Percentiles rank a stretch among this genome's conserved stretches.
Evolutionary conservation across 64 coral and sea anemone genomes (phyloP).

Genomic region (Montipora capricornis): DNA sequence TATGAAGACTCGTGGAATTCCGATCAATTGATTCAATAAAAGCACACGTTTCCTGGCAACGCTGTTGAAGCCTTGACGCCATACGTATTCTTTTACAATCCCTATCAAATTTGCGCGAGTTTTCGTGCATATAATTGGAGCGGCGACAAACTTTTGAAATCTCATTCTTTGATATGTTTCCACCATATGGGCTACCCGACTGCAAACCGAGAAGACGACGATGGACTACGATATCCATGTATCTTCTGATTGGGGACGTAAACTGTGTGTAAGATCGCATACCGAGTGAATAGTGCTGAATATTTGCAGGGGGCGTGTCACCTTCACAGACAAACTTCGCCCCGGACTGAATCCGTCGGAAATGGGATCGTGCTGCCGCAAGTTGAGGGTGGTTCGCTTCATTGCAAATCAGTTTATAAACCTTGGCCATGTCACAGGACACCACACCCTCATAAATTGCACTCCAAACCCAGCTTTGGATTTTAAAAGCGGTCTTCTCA

Average conservation of each 20-base stretch:
- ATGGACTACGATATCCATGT: slow-evolving; percentile 89
- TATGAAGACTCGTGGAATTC: slow-evolving; percentile 60
- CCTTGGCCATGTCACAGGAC: slow-evolving; percentile 16
- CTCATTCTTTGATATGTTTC: slow-evolving; percentile 28
- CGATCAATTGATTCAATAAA: slow-evolving; percentile 66
- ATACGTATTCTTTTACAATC: slow-evolving; percentile 74
- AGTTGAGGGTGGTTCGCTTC: slow-evolving; percentile 76
- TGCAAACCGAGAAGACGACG: slow-evolving; percentile 47
- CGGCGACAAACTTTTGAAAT: slow-evolving; percentile 74
- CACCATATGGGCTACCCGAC: neutral
- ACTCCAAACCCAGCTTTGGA: slow-evolving; percentile 34
- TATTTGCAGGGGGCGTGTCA: slow-evolving; percentile 18
- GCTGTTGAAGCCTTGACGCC: slow-evolving; percentile 50
- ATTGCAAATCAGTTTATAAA: slow-evolving; percentile 66
- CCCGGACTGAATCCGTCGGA: slow-evolving; percentile 69
- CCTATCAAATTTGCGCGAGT: slow-evolving; percentile 76
- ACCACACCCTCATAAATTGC: slow-evolving; percentile 45
- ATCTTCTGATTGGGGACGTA: slow-evolving; percentile 93
- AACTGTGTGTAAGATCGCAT: slow-evolving; percentile 74
- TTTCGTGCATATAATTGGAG: slow-evolving; percentile 65
- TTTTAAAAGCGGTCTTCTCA: neutral
- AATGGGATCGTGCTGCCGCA: slow-evolving; percentile 49
- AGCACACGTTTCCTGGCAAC: slow-evolving; percentile 24
- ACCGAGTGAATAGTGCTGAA: slow-evolving; percentile 74
- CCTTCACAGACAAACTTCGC: slow-evolving; percentile 55